Evolutionary conservation across 2,797 vertebrate genomes (phyloP), one percentile per base, ranked within the genome.

Genomic region (Phoxinus dragarum): DNA sequence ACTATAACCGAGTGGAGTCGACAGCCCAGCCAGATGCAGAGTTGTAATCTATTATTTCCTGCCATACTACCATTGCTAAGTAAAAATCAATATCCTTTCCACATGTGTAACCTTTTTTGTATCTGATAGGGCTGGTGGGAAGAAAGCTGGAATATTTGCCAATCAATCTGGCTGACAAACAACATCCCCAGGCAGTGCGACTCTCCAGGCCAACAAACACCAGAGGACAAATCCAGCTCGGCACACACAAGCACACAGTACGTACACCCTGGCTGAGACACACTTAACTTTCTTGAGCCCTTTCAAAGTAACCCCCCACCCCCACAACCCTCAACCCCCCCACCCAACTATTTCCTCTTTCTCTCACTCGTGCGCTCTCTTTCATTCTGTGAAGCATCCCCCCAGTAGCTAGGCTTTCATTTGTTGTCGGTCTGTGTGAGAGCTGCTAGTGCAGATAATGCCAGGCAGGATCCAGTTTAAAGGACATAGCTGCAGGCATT

Each of bases 31-130:
- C 49, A 73, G 77, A 94, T 94, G 95, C 94, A 92, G 93, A 91
- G 91, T 89, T 89, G 91, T 95, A 96, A 96, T 96, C 94, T 95
- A 95, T 96, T 91, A 93, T 94, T 96, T 97, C 95, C 95, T 93
- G 92, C 93, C 93, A 90, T 91, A 93, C 94, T 91, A 94, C 93
- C 94, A 90, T 94, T 89, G 71, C 95, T 94, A 95, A 96, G 94
- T 89, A 91, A 95, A 96, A 97, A 96, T 96, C 96, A 91, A 96
- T 97, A 92, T 92, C 86, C 91, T 88, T 92, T 94, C 90, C 93
- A 94, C 95, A 95, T 95, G 95, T 95, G 94, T 92, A 93, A 93
- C 93, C 94, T 89, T 74, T 81, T 95, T 94, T 85, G 84, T 94
- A 96, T 96, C 96, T 93, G 94, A 92, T 92, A 88, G 19, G 84